phyloP scores from a whole-genome alignment of 2,113 vertebrate genomes.

The Periophthalmus modestus region DNA sequence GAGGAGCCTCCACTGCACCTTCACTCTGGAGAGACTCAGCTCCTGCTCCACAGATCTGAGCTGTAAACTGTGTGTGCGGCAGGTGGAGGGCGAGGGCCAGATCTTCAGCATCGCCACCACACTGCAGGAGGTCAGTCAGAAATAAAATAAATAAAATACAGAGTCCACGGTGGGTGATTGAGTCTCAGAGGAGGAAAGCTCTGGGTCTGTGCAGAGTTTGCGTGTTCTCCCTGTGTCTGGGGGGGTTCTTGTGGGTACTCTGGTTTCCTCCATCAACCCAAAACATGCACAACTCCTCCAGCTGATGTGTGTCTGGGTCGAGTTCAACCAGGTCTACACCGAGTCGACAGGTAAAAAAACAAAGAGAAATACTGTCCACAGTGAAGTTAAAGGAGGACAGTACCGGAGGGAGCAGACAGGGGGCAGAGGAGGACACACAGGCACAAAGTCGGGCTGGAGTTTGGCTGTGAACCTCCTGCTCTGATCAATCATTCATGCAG shows the following conservation, averaged over 20 bases:
- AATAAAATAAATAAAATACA: too few species aligned
- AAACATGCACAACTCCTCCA: too few species aligned
- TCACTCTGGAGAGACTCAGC: slow-evolving; percentile 90
- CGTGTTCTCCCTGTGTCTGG: too few species aligned
- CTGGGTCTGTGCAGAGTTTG: too few species aligned
- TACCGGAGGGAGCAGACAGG: not conserved
- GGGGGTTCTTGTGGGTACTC: too few species aligned
- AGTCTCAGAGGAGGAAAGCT: too few species aligned
- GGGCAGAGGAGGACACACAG: slow-evolving; percentile 7
- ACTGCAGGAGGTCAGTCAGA: slow-evolving; percentile 70
- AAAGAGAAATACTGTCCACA: too few species aligned
- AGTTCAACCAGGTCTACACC: too few species aligned
- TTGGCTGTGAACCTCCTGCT: slow-evolving; percentile 25
- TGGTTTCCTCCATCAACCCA: too few species aligned
- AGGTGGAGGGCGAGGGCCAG: slow-evolving; percentile 94
- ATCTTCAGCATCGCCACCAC: slow-evolving; percentile 93
- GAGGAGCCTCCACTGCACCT: slow-evolving; percentile 91
- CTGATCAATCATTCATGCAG: slow-evolving; percentile 67
- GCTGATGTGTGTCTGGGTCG: too few species aligned
- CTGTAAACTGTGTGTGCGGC: slow-evolving; percentile 92
- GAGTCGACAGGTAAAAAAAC: too few species aligned
- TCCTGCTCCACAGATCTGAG: slow-evolving; percentile 84
- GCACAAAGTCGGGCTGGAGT: slow-evolving; percentile 46
- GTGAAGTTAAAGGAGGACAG: not conserved
- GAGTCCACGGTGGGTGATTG: too few species aligned